Percentiles rank a stretch among this genome's conserved stretches.
phyloP scores from a whole-genome alignment of 2,113 vertebrate species.

The Tursiops truncatus region DNA sequence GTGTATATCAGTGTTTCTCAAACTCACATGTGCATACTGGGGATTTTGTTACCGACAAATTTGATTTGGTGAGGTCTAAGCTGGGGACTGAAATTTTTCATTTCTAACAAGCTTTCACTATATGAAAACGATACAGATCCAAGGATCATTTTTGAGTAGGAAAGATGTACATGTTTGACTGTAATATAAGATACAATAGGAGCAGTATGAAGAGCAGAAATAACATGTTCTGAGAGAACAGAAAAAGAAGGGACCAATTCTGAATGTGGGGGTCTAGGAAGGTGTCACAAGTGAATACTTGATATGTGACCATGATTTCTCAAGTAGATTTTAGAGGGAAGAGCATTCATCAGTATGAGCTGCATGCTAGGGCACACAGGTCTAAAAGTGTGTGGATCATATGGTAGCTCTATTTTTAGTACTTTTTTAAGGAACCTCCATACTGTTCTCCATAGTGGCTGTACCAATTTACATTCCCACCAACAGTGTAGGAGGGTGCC shows the following conservation, averaged over 20 bases:
- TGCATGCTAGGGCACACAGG: neutral
- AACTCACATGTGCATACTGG: neutral
- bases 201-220: neutral
- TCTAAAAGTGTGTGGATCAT: neutral
- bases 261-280: neutral
- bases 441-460: too few relatives aligned
- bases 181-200: neutral
- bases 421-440: too few relatives aligned
- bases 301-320: neutral
- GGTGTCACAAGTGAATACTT: neutral
- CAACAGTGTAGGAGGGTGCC: too few relatives aligned
- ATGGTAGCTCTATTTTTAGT: too few relatives aligned
- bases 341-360: neutral
- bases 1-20: neutral
- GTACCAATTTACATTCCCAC: too few relatives aligned
- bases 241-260: neutral
- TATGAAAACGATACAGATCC: neutral
- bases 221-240: neutral
- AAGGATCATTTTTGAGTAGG: neutral
- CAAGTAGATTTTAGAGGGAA: neutral
- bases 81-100: neutral
- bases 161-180: neutral
- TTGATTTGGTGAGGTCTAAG: neutral
- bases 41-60: neutral
- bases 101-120: neutral